Evolutionary conservation across 2,888 invertebrate genomes (phyloP).

Genomic region (Cynaeus angustus): DNA sequence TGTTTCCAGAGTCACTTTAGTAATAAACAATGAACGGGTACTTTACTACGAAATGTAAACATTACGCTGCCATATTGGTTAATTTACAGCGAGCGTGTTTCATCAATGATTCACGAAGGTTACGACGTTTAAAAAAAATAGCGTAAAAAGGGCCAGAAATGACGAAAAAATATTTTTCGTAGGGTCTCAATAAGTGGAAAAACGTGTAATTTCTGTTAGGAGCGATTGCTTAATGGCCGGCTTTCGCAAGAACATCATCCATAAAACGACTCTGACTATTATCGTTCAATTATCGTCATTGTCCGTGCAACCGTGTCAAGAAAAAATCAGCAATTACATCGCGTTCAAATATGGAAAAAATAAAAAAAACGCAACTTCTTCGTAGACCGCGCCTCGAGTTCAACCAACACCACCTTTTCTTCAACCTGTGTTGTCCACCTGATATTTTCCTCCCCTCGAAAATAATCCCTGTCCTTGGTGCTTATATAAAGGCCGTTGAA

Average conservation of each 20-base stretch:
- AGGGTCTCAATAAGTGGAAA: constrained; percentile 27
- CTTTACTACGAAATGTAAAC: constrained; percentile 14
- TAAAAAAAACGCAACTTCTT: too few relatives aligned
- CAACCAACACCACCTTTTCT: constrained; percentile 36
- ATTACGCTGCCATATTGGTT: constrained; percentile 19
- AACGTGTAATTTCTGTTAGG: constrained; percentile 18
- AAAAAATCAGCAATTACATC: constrained; percentile 15
- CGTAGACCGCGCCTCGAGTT: constrained; percentile 13
- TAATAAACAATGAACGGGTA: constrained; percentile 6
- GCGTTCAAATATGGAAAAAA: not conserved
- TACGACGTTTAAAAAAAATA: not conserved
- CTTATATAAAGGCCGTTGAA: constrained; percentile 39
- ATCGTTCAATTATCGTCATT: constrained; percentile 23
- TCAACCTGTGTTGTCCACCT: not conserved
- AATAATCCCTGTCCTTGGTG: constrained; percentile 50
- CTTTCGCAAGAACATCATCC: constrained; percentile 15
- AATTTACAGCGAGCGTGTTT: constrained; percentile 25
- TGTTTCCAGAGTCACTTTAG: not conserved
- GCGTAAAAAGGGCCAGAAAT: not conserved
- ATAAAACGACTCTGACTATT: constrained; percentile 19
- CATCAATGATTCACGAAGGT: constrained; percentile 15
- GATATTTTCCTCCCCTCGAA: constrained; percentile 26
- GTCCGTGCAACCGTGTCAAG: constrained; percentile 12
- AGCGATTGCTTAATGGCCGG: constrained; percentile 18
- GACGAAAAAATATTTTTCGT: not conserved